Evolutionary conservation across 92 coral and sea anemone genomes (phyloP), one percentile per base, ranked within the genome.

Genomic region (Micromussa lordhowensis): DNA sequence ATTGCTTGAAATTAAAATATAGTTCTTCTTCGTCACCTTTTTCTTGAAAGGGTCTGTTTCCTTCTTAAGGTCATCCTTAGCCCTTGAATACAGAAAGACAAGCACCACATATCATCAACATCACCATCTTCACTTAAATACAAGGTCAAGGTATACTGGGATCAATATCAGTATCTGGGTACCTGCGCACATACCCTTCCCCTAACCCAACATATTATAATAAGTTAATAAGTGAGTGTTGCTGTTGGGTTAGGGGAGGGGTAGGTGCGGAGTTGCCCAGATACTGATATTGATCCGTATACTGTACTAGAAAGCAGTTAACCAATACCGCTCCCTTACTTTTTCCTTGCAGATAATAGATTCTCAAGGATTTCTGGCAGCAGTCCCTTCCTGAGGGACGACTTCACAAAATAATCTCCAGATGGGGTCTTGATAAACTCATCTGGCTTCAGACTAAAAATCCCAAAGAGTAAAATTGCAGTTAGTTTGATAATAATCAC

Each of bases 341-440:
- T 97, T 79, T 97, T 97, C 75, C 99, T 91, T 24, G 99, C 99
- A 31, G 94, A 87, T 70, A 97, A 83, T 70, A 97, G 90, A 85
- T 89, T 79, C 70, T 97, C 99, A 61, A 97, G 92, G 82, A 97
- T 97, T 74, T 97, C 99, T 40, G 99, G 99, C 85, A 97, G 83
- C 77, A 97, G 91, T 22, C 99, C 99, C 85, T 95, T 97, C 49
- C 99, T 81, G 28, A 91, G 85, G 57, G 96, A 85, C 28, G 88
- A 87, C 92, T 97, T 97, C 6, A 97, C 96, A 89, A 97, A 97
- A 93, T 93, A 93, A 82, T 92, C 94, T 51, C 99, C 99, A 76
- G 98, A 97, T 26, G 99, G 99, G 6, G 99, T 97, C 91, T 94
- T 95, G 91, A 97, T 97, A 93, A 92, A 97, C 84, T 97, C 95